Base-by-base conservation (phyloP, 2,888 invertebrate species). In the Netelia melanura region DNA sequence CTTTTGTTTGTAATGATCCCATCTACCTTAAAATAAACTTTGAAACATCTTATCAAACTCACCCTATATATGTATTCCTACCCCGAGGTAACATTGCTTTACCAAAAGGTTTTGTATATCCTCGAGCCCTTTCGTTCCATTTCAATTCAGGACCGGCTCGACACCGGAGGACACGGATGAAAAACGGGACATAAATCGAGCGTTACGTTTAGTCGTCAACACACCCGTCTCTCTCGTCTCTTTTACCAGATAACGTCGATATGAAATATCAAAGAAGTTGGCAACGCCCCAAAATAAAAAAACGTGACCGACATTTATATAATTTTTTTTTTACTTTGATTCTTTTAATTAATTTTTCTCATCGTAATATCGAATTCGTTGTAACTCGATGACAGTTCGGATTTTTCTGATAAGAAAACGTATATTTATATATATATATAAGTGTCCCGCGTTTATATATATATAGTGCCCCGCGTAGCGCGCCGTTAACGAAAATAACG, bases 121-220 rank as follows among this genome's bases (percentile, higher is more conserved):
- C 38, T 58, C 44, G 62, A 25, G 65, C 62, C 25, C 64, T 71
- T 56, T 11, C n/a, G 21, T 56, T 64, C 23, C 64, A 56, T 43
- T 44, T 43, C 17, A n/a, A 64, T 76, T 11, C 25, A 62, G 72
- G 21, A 54, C 25, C 52, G 70, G 67, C 25, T 21, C 54, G 65
- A 56, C 23, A 21, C 17, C 23, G n/a, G n/a, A 30, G 54, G n/a
- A 25, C n/a, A 54, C 70, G 54, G 21, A 10, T 54, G 43, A 38
- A 65, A 56, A 54, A 54, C 30, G 30, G 17, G 54, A 65, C 76
- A 56, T 76, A 76, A 76, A 65, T 65, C 76, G 56, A 54, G 56
- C 38, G 65, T 76, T 65, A 52, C 38, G 23, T 54, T 38, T 72
- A 43, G 61, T 76, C 56, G 21, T 65, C 38, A 21, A 54, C n/a